phyloP scores from a whole-genome alignment of 2,888 invertebrate species.

The Phlogophora meticulosa region DNA sequence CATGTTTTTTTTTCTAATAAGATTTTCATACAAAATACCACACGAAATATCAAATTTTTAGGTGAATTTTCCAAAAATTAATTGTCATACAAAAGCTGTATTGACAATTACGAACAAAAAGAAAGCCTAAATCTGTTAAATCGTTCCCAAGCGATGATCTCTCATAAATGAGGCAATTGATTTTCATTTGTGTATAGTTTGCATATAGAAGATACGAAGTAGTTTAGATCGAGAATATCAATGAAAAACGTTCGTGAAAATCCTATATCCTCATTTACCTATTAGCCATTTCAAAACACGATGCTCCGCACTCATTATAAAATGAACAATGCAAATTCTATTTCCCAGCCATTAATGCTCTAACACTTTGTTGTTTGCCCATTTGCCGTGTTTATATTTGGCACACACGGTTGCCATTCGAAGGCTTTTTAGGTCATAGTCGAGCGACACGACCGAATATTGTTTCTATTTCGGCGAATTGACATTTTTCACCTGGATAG shows the following conservation, averaged over 20 bases:
- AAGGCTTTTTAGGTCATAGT: constrained; percentile 64
- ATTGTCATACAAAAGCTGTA: too few species aligned
- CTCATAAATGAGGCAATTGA: too few species aligned
- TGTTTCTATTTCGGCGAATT: constrained; percentile 61
- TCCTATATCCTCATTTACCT: not conserved
- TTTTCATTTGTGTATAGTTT: too few species aligned
- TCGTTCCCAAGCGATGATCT: too few species aligned
- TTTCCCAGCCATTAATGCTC: constrained; percentile 10
- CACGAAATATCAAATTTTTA: too few species aligned
- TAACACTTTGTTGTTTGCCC: constrained; percentile 49
- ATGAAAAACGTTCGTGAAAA: not conserved
- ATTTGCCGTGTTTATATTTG: constrained; percentile 62
- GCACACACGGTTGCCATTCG: constrained; percentile 52
- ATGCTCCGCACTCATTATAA: constrained; percentile 3
- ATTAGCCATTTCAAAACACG: not conserved
- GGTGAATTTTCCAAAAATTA: too few species aligned
- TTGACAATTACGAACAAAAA: too few species aligned
- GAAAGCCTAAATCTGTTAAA: too few species aligned
- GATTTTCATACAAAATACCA: too few species aligned
- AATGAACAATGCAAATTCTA: constrained; percentile 30
- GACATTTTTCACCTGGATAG: constrained; percentile 51
- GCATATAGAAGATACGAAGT: too few species aligned
- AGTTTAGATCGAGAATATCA: too few species aligned
- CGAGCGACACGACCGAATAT: constrained; percentile 48
- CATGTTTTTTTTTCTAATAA: too few species aligned